Base-by-base conservation (phyloP, 2,113 vertebrate genomes). In the Sprattus sprattus region DNA sequence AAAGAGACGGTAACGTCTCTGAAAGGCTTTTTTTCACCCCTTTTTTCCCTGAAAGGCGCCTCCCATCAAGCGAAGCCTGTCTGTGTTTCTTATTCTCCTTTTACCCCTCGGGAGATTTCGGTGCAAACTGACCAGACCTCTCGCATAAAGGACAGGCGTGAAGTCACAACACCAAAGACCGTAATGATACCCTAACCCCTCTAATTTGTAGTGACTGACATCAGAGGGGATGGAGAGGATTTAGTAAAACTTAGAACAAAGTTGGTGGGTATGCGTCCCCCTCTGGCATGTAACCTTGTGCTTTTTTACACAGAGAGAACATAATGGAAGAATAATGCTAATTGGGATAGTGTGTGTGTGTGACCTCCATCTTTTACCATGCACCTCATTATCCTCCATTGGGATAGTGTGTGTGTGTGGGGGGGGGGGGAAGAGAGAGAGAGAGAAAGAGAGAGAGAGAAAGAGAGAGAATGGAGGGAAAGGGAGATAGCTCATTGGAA, bases 401-500 rank as follows among this genome's bases (percentile, higher is more conserved):
- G n/a, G n/a, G n/a, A n/a, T n/a, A n/a, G n/a, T 60, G 54, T 22
- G 54, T 22, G 54, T 18, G 3, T 5, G 54, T 5, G 64, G 22
- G n/a, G 2, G n/a, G 71, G 32, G 67, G 4, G 67, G 25, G 13
- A 28, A 13, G 71, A 39, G 28, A 16, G 3, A 39, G 71, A 83
- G 60, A 81, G 82, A 52, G 81, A 80, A 54, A 85, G 85, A 75
- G 84, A 57, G 75, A 47, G 84, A 64, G 82, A 80, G 71, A 83
- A 50, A 45, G 52, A 67, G 81, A 32, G 71, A 78, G 28, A 39
- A 32, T 16, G 28, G 25, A 78, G 25, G 25, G 25, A 32, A 44
- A 88, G 88, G 86, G 83, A 81, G 49, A 75, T 64, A 86, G 82
- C 87, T 90, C 87, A 86, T 90, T 86, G 89, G 86, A 81, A 71